Evolutionary conservation across 2,113 vertebrate genomes (phyloP), one percentile per base, ranked within the genome.

Genomic region (Crotalus tigris): DNA sequence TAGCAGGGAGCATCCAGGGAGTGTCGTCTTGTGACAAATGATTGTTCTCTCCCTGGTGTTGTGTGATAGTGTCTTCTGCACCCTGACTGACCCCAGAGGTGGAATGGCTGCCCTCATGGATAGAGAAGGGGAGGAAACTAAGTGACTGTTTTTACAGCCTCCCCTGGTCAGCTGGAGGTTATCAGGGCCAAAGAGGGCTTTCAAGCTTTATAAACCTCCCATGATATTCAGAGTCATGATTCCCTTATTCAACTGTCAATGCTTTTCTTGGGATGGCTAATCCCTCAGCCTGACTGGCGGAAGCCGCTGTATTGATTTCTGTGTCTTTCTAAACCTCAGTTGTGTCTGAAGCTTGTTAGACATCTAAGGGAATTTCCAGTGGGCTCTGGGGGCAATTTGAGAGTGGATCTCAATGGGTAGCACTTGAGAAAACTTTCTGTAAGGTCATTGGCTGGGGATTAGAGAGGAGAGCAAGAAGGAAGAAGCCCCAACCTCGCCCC

Each of bases 231-330:
- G 95, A 98, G 98, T 98, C 98, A 98, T 98, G 98, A 96, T 97
- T 98, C 97, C 95, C 94, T 96, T 96, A 93, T 96, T 95, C 97
- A 97, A 51, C 97, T 61, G 96, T 95, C 97, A 95, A 95, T 58
- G 97, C 97, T 96, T 97, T 97, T 98, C 94, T 92, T 96, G 97
- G 98, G 98, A 98, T 92, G 95, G 92, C 97, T 98, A 98, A 98
- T 98, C 98, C 98, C 98, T 97, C 97, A 93, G 97, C 81, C 94
- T 97, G 97, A 97, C 98, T 97, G 92, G 97, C 97, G 97, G 97
- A 97, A 97, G 97, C 98, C 95, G 96, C 94, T 1, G 92, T 98
- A 98, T 98, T 97, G 98, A 98, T 98, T 98, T 97, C 97, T 98
- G 97, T 97, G 96, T 98, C 97, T 98, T 96, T 98, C 97, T 98